phyloP scores from a whole-genome alignment of 2,888 invertebrate species.

The Microplitis deprimator region DNA sequence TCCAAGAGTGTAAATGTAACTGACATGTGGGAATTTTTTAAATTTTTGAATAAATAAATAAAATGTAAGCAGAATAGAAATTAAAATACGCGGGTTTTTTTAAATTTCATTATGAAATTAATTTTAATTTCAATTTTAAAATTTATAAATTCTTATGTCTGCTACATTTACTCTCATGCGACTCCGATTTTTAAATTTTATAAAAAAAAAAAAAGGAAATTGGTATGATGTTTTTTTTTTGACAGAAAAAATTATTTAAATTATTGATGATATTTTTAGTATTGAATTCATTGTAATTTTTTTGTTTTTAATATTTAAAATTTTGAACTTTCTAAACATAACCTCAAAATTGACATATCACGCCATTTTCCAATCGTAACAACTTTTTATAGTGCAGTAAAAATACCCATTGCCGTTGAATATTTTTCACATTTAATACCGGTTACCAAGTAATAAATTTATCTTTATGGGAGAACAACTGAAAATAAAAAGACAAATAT shows the following conservation, averaged over 20 bases:
- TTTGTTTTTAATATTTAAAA: background rate
- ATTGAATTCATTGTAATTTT: background rate
- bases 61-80: no score
- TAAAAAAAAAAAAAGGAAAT: no score
- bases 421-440: background rate
- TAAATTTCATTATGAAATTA: no score
- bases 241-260: no score
- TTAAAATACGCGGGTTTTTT: no score
- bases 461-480: background rate
- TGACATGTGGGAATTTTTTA: no score
- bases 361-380: constrained; percentile 34
- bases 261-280: background rate
- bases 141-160: no score
- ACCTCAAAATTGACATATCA: constrained; percentile 39
- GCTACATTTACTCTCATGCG: no score
- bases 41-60: no score
- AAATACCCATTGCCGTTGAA: background rate
- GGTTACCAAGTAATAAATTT: background rate
- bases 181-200: no score
- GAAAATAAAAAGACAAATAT: background rate
- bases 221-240: no score
- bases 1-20: background rate
- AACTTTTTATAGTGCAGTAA: constrained; percentile 15
- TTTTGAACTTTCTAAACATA: constrained; percentile 24
- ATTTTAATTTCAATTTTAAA: no score